Conservation (phyloP, 2,888 invertebrate genomes). For the Bembecia ichneumoniformis region DNA sequence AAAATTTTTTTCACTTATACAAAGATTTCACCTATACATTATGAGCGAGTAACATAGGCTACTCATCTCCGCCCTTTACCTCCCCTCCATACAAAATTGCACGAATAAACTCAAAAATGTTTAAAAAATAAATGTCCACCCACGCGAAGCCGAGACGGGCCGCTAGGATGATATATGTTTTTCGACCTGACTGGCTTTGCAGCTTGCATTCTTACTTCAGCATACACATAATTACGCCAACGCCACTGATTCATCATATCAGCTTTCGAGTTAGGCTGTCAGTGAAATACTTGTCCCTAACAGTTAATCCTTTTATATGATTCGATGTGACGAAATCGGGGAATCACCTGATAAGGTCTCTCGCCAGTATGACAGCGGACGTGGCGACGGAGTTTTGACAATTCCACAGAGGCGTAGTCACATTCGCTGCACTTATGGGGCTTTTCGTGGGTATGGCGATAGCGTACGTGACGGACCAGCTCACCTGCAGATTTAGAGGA, state of each 20-base stretch:
- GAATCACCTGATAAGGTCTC: conserved; percentile 82
- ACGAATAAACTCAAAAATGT: too few relatives aligned
- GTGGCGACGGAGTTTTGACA: conserved; percentile 95
- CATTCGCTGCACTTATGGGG: conserved; percentile 97
- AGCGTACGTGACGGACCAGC: conserved; percentile 93
- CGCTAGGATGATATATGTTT: too few relatives aligned
- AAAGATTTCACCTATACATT: too few relatives aligned
- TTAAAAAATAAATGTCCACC: too few relatives aligned
- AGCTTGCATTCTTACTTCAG: too few relatives aligned
- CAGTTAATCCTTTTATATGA: too few relatives aligned
- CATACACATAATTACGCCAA: background rate
- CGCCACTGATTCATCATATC: background rate
- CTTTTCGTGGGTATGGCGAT: conserved; percentile 96
- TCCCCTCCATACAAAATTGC: too few relatives aligned
- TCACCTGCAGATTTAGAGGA: conserved; percentile 73
- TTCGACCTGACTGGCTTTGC: too few relatives aligned
- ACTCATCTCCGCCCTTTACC: too few relatives aligned
- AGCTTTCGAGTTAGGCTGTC: background rate
- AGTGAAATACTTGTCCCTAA: background rate
- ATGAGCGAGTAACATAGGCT: too few relatives aligned
- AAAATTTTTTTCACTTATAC: too few relatives aligned
- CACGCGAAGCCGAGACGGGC: too few relatives aligned
- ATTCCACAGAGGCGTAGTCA: conserved; percentile 96
- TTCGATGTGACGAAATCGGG: background rate
- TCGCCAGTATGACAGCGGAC: conserved; percentile 96